Conservation (phyloP, 2,113 vertebrate species). For the Panthera tigris region DNA sequence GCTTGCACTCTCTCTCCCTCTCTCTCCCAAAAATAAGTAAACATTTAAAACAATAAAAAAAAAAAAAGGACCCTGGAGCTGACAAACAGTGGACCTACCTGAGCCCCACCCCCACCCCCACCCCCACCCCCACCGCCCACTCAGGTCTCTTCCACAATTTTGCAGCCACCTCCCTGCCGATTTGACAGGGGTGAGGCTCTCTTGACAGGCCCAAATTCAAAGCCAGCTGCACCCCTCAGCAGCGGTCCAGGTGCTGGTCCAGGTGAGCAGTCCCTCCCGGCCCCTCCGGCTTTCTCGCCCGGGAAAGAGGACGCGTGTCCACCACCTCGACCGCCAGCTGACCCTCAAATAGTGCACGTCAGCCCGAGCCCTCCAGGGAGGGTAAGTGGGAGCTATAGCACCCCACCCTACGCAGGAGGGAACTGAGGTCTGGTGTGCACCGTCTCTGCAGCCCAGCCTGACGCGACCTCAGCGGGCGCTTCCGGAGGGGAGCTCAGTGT, state of each 20-base stretch:
- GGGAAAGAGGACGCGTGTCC: not conserved
- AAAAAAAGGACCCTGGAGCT: not conserved
- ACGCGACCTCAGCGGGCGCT: not conserved
- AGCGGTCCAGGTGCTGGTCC: not conserved
- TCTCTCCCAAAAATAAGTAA: no score
- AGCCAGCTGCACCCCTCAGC: not conserved
- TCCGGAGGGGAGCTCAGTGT: not conserved
- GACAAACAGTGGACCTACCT: not conserved
- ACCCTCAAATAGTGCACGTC: accelerated
- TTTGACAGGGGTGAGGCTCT: accelerated
- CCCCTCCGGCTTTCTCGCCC: not conserved
- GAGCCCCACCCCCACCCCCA: no score
- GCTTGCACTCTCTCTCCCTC: no score
- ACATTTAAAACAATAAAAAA: no score
- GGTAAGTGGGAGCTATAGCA: not conserved
- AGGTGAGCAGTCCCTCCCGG: accelerated
- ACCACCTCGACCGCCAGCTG: no score
- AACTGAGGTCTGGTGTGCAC: not conserved
- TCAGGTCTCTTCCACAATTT: accelerated
- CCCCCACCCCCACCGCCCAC: not conserved
- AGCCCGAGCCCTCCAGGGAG: not conserved
- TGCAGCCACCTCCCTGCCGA: not conserved
- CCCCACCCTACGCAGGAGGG: not conserved
- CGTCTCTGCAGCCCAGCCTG: not conserved
- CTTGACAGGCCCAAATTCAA: not conserved